Base-by-base conservation (phyloP, 2,113 vertebrate species). In the Gymnobelideus leadbeateri region DNA sequence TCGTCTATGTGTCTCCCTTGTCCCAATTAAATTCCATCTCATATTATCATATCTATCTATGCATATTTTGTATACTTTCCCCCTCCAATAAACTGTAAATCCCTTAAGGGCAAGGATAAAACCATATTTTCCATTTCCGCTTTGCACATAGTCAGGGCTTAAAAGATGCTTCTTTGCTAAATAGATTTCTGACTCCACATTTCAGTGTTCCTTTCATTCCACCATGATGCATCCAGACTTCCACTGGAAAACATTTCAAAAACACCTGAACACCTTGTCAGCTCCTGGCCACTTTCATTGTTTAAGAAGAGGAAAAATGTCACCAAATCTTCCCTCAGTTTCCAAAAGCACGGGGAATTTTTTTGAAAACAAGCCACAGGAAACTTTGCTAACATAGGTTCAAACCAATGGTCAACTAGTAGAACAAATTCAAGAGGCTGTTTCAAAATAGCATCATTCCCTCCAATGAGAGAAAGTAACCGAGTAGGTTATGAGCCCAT, bases 351-450 rank as follows among this genome's bases (percentile, higher is more conserved):
- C 53, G 0, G 0, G 1, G 37, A 91, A 51, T 51, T 61, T 77
- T 97, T 97, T 95, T 91, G 68, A 90, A 96, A 89, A 94, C 93
- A 93, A 96, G 95, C 12, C 96, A 95, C 96, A 97, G 94, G 95
- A 97, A 93, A 89, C 93, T 96, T 93, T 54, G 89, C 61, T 95
- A 92, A 95, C 54, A 47, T 54, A 51, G 61, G 53, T 50, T 93
- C 95, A 98, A 50, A 84, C 61, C 2, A 3, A 96, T 95, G 96
- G 94, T 16, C 95, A 97, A 77, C 92, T 89, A 91, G 90, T 92
- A 95, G 97, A 93, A 93, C 91, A 47, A 7, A 49, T 94, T 91
- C 96, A 91, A 94, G 37, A 49, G 92, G 84, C 61, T 94, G 55
- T 89, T 97, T 97, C 91, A 94, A 84, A 96, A 94, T 54, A 54